Evolutionary conservation across 2,888 invertebrate species (phyloP).

Genomic region (Andrena trimmerana): DNA sequence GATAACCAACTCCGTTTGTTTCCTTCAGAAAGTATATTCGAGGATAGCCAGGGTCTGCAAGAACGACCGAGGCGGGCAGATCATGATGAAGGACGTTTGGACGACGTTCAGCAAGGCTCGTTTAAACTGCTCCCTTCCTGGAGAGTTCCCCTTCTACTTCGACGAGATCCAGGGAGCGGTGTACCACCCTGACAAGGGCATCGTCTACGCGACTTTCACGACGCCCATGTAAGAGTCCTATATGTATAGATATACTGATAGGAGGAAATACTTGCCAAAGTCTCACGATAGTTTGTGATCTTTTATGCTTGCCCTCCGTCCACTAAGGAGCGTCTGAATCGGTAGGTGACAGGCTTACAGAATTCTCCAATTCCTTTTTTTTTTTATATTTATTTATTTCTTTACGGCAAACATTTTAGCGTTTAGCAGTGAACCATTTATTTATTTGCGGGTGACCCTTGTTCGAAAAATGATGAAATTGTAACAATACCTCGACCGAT

Average conservation of each 20-base stretch:
- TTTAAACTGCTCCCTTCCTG: constrained; percentile 93
- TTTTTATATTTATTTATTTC: too few relatives aligned
- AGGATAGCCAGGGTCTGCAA: constrained; percentile 97
- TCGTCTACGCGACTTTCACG: constrained; percentile 94
- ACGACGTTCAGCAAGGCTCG: constrained; percentile 96
- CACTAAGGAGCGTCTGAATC: not conserved
- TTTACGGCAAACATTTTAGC: too few relatives aligned
- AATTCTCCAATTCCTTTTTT: not conserved
- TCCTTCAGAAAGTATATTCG: constrained; percentile 91
- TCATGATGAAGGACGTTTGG: constrained; percentile 94
- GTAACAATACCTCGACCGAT: too few relatives aligned
- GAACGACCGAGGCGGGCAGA: constrained; percentile 93
- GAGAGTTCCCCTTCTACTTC: constrained; percentile 95
- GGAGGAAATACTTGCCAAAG: not conserved
- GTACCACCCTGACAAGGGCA: constrained; percentile 91
- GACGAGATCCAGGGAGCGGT: constrained; percentile 95
- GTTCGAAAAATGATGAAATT: too few relatives aligned
- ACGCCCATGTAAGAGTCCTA: constrained; percentile 89
- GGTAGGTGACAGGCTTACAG: constrained; percentile 3
- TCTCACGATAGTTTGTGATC: constrained; percentile 16
- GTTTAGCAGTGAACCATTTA: too few relatives aligned
- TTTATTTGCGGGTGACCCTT: too few relatives aligned
- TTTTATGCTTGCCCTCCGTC: constrained; percentile 26
- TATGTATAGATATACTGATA: not conserved
- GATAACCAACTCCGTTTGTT: not conserved